Base-by-base conservation (phyloP, 2,797 vertebrate genomes). In the Cirrhinus mrigala region DNA sequence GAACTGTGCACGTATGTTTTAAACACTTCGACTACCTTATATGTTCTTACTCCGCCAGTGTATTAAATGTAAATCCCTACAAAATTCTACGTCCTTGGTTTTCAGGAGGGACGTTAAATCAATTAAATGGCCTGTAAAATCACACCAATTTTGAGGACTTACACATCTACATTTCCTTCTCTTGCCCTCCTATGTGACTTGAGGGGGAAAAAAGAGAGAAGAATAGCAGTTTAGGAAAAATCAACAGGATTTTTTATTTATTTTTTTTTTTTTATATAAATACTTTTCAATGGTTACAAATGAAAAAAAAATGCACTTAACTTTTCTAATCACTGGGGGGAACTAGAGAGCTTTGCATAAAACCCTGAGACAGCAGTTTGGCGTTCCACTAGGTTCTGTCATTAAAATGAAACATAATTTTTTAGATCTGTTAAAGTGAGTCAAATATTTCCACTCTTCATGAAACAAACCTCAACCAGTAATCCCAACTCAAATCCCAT, bases 261-360 rank as follows among this genome's bases (percentile, higher is more conserved):
- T n/a, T n/a, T n/a, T n/a, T n/a, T n/a, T n/a, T 44, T 44, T 40
- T 44, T 44, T 44, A 44, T 2, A 44, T 44, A 6, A 6, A 44
- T 44, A 44, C 40, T 44, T 8, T 44, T 44, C 40, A 44, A 9
- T 44, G 8, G 40, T 44, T 44, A 7, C 7, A 9, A 44, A 37
- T 37, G 33, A 4, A 4, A 4, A 40, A 40, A 40, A 40, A 79
- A 27, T 79, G 77, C 77, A 29, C 16, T 79, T 20, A 29, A 6
- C 33, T 66, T 78, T 79, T 58, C 2, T 79, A 74, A 60, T 81
- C 89, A 85, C 62, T 81, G 85, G 85, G 79, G 69, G 89, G 87
- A 86, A 85, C 76, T 76, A 85, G 77, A 88, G 88, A 16, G 70
- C 87, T 88, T 85, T 86, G 50, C 10, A 56, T 22, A 48, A 54